Base-by-base conservation (phyloP, 2,113 vertebrate species). In the Crotophaga sulcirostris region DNA sequence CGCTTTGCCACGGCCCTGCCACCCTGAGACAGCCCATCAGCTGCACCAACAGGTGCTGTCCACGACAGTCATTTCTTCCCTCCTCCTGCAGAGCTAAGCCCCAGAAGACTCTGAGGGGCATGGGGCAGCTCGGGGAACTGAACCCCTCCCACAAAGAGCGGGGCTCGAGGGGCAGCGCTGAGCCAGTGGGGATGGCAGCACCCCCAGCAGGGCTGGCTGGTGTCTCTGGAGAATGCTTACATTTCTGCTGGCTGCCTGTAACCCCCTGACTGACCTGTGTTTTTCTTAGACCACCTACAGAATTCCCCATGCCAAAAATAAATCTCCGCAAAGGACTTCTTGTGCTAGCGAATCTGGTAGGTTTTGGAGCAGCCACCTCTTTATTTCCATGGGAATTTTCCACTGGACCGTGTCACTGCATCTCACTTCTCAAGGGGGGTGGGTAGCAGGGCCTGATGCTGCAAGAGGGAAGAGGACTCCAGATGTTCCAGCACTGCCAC, bases 261-360 rank as follows among this genome's bases (percentile, higher is more conserved):
- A 75, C 69, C 38, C 44, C 44, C 47, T 28, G 20, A 21, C 73
- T 21, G 56, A 42, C 20, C 47, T 5, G 13, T 36, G 86, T 40
- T 90, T 85, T 81, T 42, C 25, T 87, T 7, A 89, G 92, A 79
- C 91, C 81, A 91, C 91, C 94, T 95, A 89, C 74, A 93, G 84
- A 93, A 91, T 5, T 93, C 77, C 55, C 70, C 3, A 0, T 0
- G 18, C 70, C 58, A 90, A 87, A 94, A 94, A 91, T 80, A 96
- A 91, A 59, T 44, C 72, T 70, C 58, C 0, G 1, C 84, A 51
- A 66, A 91, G 73, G 69, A 84, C 69, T 90, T 60, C 44, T 78
- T 76, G 79, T 92, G 82, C 93, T 90, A 11, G 15, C 15, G 0
- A 78, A 85, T 82, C 91, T 67, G 70, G 74, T 58, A 70, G 62